Evolutionary conservation across 2,113 vertebrate genomes (phyloP).

Genomic region (Dermatemys mawii): DNA sequence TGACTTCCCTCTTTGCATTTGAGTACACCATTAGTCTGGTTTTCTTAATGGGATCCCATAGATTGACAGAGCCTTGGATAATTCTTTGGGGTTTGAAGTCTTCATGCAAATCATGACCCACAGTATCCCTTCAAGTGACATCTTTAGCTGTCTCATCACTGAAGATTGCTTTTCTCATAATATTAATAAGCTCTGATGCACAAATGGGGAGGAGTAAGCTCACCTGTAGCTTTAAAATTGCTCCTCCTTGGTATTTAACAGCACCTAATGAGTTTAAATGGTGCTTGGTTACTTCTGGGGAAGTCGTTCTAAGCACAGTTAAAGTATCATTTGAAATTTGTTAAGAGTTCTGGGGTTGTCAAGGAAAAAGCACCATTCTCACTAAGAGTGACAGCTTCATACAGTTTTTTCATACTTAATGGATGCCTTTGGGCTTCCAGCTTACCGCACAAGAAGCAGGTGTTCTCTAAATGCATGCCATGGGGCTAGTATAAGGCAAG

Average conservation of each 20-base stretch:
- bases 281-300: background rate
- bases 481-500: background rate
- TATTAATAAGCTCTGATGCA: background rate
- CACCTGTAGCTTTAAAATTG: background rate
- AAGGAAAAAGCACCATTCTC: background rate
- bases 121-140: background rate
- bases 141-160: background rate
- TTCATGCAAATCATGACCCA: background rate
- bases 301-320: background rate
- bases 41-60: background rate
- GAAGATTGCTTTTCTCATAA: background rate
- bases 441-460: background rate
- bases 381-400: background rate
- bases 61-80: background rate
- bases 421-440: background rate
- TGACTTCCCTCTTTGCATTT: background rate
- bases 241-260: background rate
- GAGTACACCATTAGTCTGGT: background rate
- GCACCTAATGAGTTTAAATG: background rate
- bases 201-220: background rate
- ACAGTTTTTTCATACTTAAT: background rate
- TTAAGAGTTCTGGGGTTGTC: background rate
- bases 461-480: background rate
- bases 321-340: background rate
- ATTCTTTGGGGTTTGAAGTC: background rate